These are phyloP conservation scores for Ivindomyrus marchei DNA, from an alignment of 2,113 vertebrate genomes.

Conservation along the genomic window DNA sequence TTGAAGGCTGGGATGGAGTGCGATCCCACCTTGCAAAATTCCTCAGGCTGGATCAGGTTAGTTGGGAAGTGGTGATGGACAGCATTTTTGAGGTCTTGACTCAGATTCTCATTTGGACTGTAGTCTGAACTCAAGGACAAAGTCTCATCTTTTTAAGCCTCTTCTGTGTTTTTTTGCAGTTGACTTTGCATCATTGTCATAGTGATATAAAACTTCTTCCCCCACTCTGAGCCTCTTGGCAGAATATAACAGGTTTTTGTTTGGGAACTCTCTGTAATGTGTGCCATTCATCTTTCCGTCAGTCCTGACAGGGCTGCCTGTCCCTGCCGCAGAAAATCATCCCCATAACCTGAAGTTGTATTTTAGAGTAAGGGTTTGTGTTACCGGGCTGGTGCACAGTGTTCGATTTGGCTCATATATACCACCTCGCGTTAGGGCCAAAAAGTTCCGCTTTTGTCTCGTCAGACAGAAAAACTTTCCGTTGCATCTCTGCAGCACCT, in stretches of 20 bases:
- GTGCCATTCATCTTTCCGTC: not conserved
- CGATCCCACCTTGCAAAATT: not conserved
- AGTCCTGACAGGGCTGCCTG: not conserved
- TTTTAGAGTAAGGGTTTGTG: not conserved
- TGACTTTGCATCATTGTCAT: not conserved
- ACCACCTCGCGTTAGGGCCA: not conserved
- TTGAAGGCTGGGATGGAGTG: not conserved
- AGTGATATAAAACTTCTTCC: not conserved
- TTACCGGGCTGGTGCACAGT: not conserved
- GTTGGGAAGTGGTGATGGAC: not conserved
- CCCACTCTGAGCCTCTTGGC: not conserved
- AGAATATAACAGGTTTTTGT: not conserved
- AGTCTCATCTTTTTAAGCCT: not conserved
- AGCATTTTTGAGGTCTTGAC: not conserved
- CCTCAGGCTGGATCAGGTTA: not conserved
- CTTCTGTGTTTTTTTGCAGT: not conserved
- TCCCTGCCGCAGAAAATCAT: not conserved
- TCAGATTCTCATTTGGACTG: not conserved
- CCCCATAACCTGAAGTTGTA: not conserved
- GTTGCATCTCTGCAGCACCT: not conserved
- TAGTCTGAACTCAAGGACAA: not conserved
- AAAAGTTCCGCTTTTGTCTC: not conserved
- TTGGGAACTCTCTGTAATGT: not conserved
- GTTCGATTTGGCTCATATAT: not conserved
- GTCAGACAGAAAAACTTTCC: not conserved